A percentile compares a stretch with the other conserved stretches of the same genome.
These are phyloP conservation scores for Rhinoraja longicauda DNA, from an alignment of 2,797 vertebrate species.

Conservation along the genomic window DNA sequence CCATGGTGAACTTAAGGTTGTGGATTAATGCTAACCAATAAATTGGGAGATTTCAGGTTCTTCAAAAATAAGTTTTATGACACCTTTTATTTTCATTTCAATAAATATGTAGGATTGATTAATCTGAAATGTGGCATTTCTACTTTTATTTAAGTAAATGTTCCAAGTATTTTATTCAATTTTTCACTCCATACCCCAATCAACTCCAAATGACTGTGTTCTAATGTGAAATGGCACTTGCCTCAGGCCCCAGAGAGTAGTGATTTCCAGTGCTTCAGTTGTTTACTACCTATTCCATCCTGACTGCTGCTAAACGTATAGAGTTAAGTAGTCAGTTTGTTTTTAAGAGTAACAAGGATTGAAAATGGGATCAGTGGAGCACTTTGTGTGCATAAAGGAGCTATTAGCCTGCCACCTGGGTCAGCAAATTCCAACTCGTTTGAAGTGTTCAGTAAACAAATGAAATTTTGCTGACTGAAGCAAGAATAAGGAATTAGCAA, in stretches of 20 bases:
- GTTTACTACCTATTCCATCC: not conserved
- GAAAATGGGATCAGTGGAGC: not conserved
- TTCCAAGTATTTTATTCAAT: not conserved
- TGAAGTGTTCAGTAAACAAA: not conserved
- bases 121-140: not conserved
- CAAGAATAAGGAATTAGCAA: not conserved
- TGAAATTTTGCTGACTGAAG: not conserved
- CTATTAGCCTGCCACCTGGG: not conserved
- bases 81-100: constrained; percentile 6
- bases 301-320: not conserved
- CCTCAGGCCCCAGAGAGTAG: not conserved
- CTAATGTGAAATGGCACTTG: not conserved
- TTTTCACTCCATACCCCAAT: not conserved
- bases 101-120: not conserved
- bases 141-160: not conserved
- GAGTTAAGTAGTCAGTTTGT: not conserved
- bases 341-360: not conserved
- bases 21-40: not conserved
- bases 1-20: not conserved
- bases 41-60: not conserved
- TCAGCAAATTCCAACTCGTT: constrained; percentile 12
- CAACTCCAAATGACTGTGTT: not conserved
- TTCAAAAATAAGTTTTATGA: not conserved
- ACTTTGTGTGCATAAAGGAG: not conserved
- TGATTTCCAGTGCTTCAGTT: not conserved